phyloP scores from a whole-genome alignment of 2,113 vertebrate genomes.

The Machaerirhynchus nigripectus region DNA sequence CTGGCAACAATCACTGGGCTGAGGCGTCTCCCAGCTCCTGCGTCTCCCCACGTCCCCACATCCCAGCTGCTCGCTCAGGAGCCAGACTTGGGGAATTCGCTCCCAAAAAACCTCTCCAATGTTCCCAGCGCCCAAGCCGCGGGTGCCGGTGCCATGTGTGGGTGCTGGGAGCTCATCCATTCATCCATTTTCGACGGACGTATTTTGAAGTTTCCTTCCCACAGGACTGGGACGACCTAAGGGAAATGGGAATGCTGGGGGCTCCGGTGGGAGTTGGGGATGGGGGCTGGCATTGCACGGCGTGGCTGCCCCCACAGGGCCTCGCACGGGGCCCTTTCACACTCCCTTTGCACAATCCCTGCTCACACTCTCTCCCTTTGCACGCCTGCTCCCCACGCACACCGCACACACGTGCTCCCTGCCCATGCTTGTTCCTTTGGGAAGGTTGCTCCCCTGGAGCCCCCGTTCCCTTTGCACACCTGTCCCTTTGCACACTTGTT shows the following conservation, averaged over 20 bases:
- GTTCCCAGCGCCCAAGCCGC: fast-evolving
- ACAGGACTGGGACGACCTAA: no score
- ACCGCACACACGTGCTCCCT: fast-evolving
- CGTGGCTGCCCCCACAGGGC: not conserved
- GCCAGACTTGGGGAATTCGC: not conserved
- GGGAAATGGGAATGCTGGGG: not conserved
- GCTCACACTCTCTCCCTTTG: not conserved
- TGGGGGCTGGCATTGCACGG: not conserved
- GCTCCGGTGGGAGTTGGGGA: fast-evolving
- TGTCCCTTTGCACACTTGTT: not conserved
- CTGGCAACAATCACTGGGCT: not conserved
- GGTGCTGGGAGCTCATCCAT: not conserved
- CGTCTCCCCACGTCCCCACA: fast-evolving
- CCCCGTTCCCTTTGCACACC: not conserved
- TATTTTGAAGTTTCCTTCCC: not conserved
- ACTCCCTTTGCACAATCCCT: not conserved
- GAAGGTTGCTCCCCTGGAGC: not conserved
- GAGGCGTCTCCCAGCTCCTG: not conserved
- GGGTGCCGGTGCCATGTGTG: not conserved
- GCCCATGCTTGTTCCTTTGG: not conserved
- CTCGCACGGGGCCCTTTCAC: fast-evolving
- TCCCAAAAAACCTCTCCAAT: not conserved
- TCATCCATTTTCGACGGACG: fast-evolving
- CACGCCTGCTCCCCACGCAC: not conserved
- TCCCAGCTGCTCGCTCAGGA: fast-evolving